Conservation (phyloP, 1,140 invertebrate genomes). For the Conus ventricosus region DNA sequence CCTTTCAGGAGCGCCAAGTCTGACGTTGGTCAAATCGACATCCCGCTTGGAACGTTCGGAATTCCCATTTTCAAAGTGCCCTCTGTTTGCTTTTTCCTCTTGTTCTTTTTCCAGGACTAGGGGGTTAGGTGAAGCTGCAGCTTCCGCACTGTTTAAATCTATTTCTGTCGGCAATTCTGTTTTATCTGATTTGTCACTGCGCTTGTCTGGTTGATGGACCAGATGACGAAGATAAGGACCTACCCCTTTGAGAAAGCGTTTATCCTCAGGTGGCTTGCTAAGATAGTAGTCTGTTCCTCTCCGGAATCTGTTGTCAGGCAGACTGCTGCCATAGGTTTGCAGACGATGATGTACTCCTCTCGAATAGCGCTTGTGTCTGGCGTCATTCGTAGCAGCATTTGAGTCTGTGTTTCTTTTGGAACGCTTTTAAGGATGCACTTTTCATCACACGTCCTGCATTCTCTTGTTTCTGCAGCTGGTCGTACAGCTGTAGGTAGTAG, state of each 20-base stretch:
- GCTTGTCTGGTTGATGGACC: background rate
- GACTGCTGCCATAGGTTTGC: background rate
- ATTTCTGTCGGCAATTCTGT: background rate
- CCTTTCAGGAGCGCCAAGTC: background rate
- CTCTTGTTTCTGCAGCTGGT: background rate
- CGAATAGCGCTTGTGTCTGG: background rate
- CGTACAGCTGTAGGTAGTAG: conserved; percentile 3
- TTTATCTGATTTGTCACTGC: background rate
- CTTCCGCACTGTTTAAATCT: background rate
- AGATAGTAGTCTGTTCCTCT: conserved; percentile 7
- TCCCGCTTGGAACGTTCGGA: background rate
- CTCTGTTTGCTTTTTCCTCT: background rate
- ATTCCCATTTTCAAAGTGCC: background rate
- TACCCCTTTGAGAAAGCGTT: conserved; percentile 18
- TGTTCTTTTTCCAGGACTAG: background rate
- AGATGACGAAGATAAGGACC: background rate
- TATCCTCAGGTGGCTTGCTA: background rate
- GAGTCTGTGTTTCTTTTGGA: background rate
- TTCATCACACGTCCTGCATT: background rate
- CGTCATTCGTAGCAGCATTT: no score
- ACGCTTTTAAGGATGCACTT: background rate
- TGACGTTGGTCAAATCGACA: background rate
- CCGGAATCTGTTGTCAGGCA: background rate
- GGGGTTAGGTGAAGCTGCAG: background rate
- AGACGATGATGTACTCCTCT: background rate